A percentile compares a stretch with the other conserved stretches of the same genome.
Conservation (phyloP, 1,140 invertebrate species). For the Drosophila jambulina region DNA sequence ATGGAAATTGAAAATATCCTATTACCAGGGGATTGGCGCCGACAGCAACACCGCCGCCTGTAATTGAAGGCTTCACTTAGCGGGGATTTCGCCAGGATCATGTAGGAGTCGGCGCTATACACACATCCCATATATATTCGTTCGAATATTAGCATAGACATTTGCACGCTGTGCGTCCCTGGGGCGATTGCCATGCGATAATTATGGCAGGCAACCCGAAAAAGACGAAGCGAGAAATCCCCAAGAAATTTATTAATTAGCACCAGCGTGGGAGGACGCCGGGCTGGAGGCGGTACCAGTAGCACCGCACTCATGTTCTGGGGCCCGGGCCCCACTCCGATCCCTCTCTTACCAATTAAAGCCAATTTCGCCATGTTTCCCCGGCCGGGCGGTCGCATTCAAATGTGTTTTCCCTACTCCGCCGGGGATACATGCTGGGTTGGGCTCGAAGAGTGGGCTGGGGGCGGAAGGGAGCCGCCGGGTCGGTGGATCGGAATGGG, state of each 20-base stretch:
- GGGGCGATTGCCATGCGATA: slow-evolving; percentile 55
- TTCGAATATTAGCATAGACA: slow-evolving; percentile 59
- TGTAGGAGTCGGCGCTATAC: slow-evolving; percentile 4
- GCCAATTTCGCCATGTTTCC: slow-evolving; percentile 68
- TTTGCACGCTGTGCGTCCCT: slow-evolving; percentile 45
- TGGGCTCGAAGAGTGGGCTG: not conserved
- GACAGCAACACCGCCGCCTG: slow-evolving; percentile 49
- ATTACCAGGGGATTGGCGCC: slow-evolving; percentile 68
- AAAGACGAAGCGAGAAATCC: slow-evolving; percentile 44
- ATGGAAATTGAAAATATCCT: slow-evolving; percentile 77
- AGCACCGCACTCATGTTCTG: slow-evolving; percentile 40
- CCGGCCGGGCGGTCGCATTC: slow-evolving; percentile 43
- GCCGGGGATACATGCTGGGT: slow-evolving; percentile 30
- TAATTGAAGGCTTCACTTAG: slow-evolving; percentile 65
- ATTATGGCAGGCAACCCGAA: slow-evolving; percentile 43
- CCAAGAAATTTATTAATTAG: slow-evolving; percentile 67
- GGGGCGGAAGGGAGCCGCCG: not conserved
- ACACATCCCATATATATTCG: slow-evolving; percentile 11
- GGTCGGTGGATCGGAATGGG: slow-evolving; percentile 38
- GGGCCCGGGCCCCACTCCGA: slow-evolving; percentile 16
- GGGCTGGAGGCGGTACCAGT: slow-evolving; percentile 1
- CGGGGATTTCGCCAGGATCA: slow-evolving; percentile 44
- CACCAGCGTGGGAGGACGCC: not conserved
- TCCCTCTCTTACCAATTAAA: slow-evolving; percentile 65
- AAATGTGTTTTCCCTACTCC: slow-evolving; percentile 49